phyloP scores from a whole-genome alignment of 2,888 invertebrate genomes.

The Rotaria socialis region DNA sequence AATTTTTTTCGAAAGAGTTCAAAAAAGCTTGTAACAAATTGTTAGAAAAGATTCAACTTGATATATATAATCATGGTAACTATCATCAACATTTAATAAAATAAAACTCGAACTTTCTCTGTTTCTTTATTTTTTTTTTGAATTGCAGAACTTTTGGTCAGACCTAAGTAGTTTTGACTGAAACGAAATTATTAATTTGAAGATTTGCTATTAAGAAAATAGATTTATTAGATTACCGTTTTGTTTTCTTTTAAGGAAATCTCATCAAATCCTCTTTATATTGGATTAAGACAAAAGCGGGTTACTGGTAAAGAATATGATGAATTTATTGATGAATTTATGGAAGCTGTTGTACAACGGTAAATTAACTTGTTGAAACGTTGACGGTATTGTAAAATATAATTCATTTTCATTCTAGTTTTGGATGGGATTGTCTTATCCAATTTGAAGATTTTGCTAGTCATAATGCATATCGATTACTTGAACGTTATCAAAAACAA shows the following conservation, averaged over 20 bases:
- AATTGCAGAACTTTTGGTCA: no score
- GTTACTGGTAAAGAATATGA: slow-evolving; percentile 80
- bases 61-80: no score
- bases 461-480: slow-evolving; percentile 84
- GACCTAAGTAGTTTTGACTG: background rate
- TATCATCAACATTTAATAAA: no score
- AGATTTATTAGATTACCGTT: no score
- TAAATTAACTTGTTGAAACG: slow-evolving; percentile 47
- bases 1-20: no score
- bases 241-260: slow-evolving; percentile 65
- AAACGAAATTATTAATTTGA: background rate
- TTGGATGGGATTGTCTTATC: slow-evolving; percentile 62
- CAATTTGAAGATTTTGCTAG: slow-evolving; percentile 93
- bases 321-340: slow-evolving; percentile 91
- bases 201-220: no score
- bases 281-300: slow-evolving; percentile 80
- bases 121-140: no score
- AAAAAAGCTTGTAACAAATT: no score
- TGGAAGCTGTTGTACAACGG: slow-evolving; percentile 75
- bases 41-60: no score
- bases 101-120: no score
- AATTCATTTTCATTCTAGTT: slow-evolving; percentile 54
- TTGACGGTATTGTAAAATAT: background rate
- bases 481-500: slow-evolving; percentile 79
- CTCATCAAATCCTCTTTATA: slow-evolving; percentile 86